Conservation (phyloP, 1,140 invertebrate genomes). For the Fopius arisanus region DNA sequence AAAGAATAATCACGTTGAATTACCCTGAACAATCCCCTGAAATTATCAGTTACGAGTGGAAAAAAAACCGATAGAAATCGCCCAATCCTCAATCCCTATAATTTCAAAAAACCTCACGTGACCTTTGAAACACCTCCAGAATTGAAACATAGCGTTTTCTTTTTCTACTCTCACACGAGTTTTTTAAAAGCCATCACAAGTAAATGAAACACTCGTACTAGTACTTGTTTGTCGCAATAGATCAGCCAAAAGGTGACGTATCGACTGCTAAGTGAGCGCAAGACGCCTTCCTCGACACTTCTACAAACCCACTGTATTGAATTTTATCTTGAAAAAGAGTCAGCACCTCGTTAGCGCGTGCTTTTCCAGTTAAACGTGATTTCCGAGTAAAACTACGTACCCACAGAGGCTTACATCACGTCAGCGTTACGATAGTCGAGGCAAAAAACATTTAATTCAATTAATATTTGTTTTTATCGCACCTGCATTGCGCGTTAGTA, state of each 20-base stretch:
- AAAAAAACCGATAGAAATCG: neutral
- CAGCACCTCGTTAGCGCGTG: neutral
- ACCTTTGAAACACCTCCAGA: neutral
- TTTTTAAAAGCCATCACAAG: no score
- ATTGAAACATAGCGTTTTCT: no score
- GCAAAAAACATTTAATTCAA: neutral
- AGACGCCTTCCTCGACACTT: neutral
- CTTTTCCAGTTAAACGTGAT: constrained; percentile 22
- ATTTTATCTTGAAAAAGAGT: neutral
- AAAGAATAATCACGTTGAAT: neutral
- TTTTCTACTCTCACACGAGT: no score
- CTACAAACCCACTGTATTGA: neutral
- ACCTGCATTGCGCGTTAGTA: no score
- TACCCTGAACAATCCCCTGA: neutral
- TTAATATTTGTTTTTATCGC: neutral
- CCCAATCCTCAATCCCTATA: neutral
- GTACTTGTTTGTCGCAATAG: no score
- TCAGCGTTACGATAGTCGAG: neutral
- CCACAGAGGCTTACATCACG: neutral
- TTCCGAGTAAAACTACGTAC: constrained; percentile 5
- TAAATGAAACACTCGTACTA: no score
- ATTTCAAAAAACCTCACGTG: neutral
- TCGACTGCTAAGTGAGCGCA: no score
- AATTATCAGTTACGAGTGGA: neutral
- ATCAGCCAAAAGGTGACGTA: no score